Conservation (phyloP, 2,888 invertebrate species). For the Dasysyrphus tricinctus region DNA sequence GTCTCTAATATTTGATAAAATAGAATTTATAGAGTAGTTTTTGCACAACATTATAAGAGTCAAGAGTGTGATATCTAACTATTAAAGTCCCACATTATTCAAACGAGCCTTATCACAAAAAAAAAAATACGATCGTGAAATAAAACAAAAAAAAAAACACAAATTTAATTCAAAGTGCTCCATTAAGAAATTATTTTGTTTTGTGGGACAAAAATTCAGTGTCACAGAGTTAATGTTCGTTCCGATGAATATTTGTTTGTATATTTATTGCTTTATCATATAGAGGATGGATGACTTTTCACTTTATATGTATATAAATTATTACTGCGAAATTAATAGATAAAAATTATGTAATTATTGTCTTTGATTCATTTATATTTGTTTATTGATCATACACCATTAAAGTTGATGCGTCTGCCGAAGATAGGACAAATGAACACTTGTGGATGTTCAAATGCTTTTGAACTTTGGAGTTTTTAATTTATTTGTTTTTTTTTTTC, state of each 20-base stretch:
- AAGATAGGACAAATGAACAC: neutral
- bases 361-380: conserved; percentile 12
- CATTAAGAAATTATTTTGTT: neutral
- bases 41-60: neutral
- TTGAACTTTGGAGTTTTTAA: neutral
- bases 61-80: neutral
- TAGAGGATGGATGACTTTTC: conserved; percentile 7
- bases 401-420: neutral
- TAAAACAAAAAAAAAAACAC: neutral
- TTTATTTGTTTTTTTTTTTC: neutral
- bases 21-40: neutral
- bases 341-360: conserved; percentile 8
- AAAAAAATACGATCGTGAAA: neutral
- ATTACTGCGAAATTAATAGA: conserved; percentile 10
- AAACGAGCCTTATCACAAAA: conserved; percentile 19
- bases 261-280: neutral
- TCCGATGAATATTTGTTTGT: neutral
- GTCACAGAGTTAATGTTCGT: neutral
- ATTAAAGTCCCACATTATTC: neutral
- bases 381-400: neutral
- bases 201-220: conserved; percentile 3
- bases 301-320: neutral
- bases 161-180: neutral
- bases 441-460: neutral
- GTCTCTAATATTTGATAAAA: conserved; percentile 16